Conservation (phyloP, 2,888 invertebrate genomes). For the Hyppa rectilinea region DNA sequence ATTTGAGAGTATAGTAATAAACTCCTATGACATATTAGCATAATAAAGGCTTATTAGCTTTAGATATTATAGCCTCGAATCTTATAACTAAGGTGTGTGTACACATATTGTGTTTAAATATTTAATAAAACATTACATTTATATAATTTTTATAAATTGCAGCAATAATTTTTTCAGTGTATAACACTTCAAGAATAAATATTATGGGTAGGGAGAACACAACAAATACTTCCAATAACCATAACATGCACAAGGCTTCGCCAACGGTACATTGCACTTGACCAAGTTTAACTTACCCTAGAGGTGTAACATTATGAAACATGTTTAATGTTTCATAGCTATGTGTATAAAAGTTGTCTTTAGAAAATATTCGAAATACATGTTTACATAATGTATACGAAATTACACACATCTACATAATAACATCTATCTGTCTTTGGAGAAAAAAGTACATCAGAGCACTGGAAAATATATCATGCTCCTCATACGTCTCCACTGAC, state of each 20-base stretch:
- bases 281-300: constrained; percentile 76
- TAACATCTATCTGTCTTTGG: constrained; percentile 80
- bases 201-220: constrained; percentile 80
- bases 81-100: constrained; percentile 70
- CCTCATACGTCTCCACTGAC: constrained; percentile 74
- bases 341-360: constrained; percentile 73
- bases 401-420: constrained; percentile 68
- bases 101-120: constrained; percentile 66
- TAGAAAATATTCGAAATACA: constrained; percentile 76
- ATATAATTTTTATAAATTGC: constrained; percentile 78
- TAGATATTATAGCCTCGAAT: constrained; percentile 78
- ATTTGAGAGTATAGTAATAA: constrained; percentile 72
- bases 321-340: constrained; percentile 66
- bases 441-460: constrained; percentile 78
- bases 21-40: constrained; percentile 63
- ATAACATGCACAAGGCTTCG: constrained; percentile 86
- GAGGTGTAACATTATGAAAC: constrained; percentile 74
- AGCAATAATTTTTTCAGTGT: constrained; percentile 82
- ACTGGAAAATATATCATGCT: constrained; percentile 75
- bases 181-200: constrained; percentile 84
- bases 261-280: constrained; percentile 88
- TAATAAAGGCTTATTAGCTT: constrained; percentile 72
- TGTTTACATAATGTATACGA: constrained; percentile 56
- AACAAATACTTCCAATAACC: constrained; percentile 81
- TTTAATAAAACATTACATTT: constrained; percentile 71